Evolutionary conservation across 2,888 invertebrate species (phyloP), one percentile per base, ranked within the genome.

Genomic region (Agrochola circellaris): DNA sequence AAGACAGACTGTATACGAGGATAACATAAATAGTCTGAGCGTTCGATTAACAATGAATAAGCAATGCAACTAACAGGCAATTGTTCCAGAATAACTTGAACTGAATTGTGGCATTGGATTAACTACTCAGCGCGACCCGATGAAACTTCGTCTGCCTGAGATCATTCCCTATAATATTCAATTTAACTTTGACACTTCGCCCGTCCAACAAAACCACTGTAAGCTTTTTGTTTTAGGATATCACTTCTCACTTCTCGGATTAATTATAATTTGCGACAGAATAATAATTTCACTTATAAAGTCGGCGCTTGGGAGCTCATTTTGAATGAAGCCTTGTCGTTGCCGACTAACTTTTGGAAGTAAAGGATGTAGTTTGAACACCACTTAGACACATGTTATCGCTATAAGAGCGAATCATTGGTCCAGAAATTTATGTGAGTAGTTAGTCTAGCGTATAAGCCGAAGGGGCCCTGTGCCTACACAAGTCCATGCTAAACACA

Each of bases 151-250:
- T 87, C 92, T 81, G 87, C 88, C 88, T 86, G 88, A 95, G 95
- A 96, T 96, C 96, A 96, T 95, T 96, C 94, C 92, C 93, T 94
- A 94, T 96, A 96, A 96, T 96, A 96, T 96, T 96, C 96, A 96
- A 96, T 96, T 96, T 96, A 96, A 96, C 96, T 96, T 96, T 96
- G 96, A 96, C 96, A 96, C 96, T 96, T 96, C 91, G 92, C 93
- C 91, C 93, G 93, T 94, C 94, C 92, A 92, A 94, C 93, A 92
- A 93, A 95, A 95, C 95, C 95, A 93, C 92, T 93, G 94, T 91
- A 92, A 92, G 94, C 93, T 93, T 95, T 95, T 95, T 94, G 93
- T 93, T 92, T 93, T 86, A 89, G 89, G 86, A 91, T 92, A 92
- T 92, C 90, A 90, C 91, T 93, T 90, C 88, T 89, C 89, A 90